Evolutionary conservation across 2,113 vertebrate species (phyloP), one percentile per base, ranked within the genome.

Genomic region (Aythya baeri): DNA sequence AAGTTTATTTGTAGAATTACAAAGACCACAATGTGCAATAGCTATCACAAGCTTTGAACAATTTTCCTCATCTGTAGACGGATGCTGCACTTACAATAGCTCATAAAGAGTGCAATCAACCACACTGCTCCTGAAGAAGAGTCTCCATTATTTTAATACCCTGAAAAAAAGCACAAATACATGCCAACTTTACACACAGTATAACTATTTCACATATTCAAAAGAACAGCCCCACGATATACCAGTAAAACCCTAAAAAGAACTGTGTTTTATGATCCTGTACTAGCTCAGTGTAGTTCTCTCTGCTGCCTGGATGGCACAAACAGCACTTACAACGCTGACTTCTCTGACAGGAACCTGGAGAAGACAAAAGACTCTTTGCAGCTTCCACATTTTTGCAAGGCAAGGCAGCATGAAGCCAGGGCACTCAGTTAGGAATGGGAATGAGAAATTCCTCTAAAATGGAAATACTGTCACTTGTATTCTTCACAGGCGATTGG

Each of bases 81-180:
- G 26, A 62, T 18, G 43, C 87, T 96, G 96, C 75, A 97, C 97
- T 83, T 82, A 82, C 49, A 57, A 44, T 54, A 83, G 75, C 67
- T 93, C 71, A 75, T 58, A 94, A 95, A 1, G 85, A 94, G 61
- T 94, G 86, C 13, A 78, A 96, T 72, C 94, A 91, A 62, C 98
- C 98, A 94, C 94, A 96, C 89, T 96, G 97, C 93, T 98, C 98
- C 86, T 98, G 94, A 15, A 98, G 96, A 96, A 98, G 97, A 6
- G 58, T 96, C 91, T 98, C 98, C 97, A 97, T 98, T 93, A 98
- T 96, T 86, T 93, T 91, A 94, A 98, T 96, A 78, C 97, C 97
- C 98, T 98, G 83, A 3, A 16, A 83, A 91, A 94, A 94, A 81
- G 78, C 29, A 88, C n/a, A 95, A n/a, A 62, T 11, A 55, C 63